Evolutionary conservation across 2,797 vertebrate genomes (phyloP), one percentile per base, ranked within the genome.

Genomic region (Hemitrygon akajei): DNA sequence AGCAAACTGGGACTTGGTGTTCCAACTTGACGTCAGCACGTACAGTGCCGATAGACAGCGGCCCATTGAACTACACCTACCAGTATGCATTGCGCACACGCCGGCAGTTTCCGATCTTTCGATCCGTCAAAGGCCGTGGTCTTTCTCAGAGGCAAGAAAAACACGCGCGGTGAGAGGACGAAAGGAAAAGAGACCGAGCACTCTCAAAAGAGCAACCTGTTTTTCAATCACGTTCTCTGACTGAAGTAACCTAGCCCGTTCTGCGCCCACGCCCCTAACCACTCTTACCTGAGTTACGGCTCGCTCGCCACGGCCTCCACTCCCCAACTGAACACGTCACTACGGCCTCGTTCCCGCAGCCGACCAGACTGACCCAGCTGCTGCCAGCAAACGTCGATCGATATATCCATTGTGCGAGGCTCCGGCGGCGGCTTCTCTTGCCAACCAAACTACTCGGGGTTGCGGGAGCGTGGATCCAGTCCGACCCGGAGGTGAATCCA

Each of bases 21-120:
- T 87, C 63, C 6, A 0, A 34, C 6, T 82, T 80, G 69, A 86
- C 56, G n/a, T 76, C 34, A 27, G 20, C 3, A 25, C 20, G 4
- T 22, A 14, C 10, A 14, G 27, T 9, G 10, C 12, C 20, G 22
- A 14, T 22, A 63, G 22, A 1, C 30, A 22, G 40, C 71, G 80
- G 93, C 84, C 94, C 94, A 95, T 69, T 0, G 7, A 34, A 95
- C 94, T 94, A 94, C 94, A 93, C 0, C 60, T 94, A 91, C 94
- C 94, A 58, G 34, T 71, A 75, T 80, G 93, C 94, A 3, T 40
- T 37, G 16, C 71, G 0, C 11, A 2, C 27, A 22, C 93, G 77
- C 94, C 94, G 94, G 91, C 94, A 94, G 94, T 84, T 93, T 95
- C 94, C 94, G 94, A 76, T 93, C 63, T 94, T 80, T 91, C 56